phyloP scores from a whole-genome alignment of 2,113 vertebrate species.

The Tetrax tetrax region DNA sequence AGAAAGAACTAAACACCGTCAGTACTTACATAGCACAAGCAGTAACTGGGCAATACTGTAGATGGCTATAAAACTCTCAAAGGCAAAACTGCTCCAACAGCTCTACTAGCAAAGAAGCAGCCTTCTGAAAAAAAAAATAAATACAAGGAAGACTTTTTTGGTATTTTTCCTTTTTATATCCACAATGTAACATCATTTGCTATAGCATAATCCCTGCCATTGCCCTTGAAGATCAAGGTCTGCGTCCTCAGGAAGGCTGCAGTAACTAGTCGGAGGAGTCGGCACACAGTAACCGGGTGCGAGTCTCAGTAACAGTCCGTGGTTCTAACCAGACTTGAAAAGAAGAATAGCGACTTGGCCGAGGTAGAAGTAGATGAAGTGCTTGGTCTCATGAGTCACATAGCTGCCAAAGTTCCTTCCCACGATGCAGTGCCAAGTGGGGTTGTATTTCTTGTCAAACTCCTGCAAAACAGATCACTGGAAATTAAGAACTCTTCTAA shows the following conservation, averaged over 20 bases:
- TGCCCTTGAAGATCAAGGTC: conserved; percentile 74
- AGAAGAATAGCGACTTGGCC: conserved; percentile 98
- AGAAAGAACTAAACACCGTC: background rate
- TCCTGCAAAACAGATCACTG: conserved; percentile 77
- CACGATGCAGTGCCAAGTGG: conserved; percentile 98
- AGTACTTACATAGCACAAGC: background rate
- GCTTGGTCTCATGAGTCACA: conserved; percentile 97
- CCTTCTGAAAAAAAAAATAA: conserved; percentile 71
- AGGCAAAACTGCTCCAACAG: conserved; percentile 62
- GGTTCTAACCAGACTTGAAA: conserved; percentile 90
- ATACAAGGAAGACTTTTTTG: conserved; percentile 77
- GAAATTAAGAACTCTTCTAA: background rate
- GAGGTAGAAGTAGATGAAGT: conserved; percentile 99
- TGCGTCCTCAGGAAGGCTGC: conserved; percentile 75
- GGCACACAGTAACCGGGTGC: background rate
- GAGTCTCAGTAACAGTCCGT: background rate
- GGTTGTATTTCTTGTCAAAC: conserved; percentile 99
- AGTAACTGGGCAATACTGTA: background rate
- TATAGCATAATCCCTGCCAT: conserved; percentile 86
- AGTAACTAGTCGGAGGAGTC: conserved; percentile 71
- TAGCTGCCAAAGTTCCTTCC: conserved; percentile 99
- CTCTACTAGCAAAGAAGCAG: conserved; percentile 63
- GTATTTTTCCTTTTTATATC: conserved; percentile 71
- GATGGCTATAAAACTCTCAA: conserved; percentile 5
- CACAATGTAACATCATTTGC: conserved; percentile 72